phyloP scores from a whole-genome alignment of 2,888 invertebrate genomes.

The Sarcophaga caerulescens region DNA sequence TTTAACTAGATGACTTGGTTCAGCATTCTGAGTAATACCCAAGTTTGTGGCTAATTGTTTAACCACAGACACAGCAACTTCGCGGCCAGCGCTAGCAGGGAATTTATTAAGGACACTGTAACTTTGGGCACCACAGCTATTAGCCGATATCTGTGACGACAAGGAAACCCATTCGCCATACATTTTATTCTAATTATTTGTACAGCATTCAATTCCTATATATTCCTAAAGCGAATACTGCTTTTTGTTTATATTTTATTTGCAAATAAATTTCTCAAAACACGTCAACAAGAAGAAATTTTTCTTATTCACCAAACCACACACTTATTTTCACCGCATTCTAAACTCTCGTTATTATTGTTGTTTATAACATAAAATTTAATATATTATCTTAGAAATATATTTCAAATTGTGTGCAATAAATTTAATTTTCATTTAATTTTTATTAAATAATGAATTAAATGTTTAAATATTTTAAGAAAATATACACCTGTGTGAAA shows the following conservation, averaged over 20 bases:
- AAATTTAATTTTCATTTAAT: neutral
- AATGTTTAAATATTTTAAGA: neutral
- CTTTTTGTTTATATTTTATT: constrained; percentile 13
- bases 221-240: neutral
- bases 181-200: constrained; percentile 77
- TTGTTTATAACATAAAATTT: neutral
- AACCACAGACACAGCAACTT: constrained; percentile 85
- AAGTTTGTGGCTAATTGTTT: constrained; percentile 84
- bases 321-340: constrained; percentile 1
- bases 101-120: constrained; percentile 85
- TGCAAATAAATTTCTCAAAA: neutral
- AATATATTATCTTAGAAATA: neutral
- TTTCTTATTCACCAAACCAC: neutral
- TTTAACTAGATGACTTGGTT: constrained; percentile 91
- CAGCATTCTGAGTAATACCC: constrained; percentile 89
- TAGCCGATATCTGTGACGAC: constrained; percentile 80
- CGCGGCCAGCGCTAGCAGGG: constrained; percentile 83
- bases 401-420: neutral
- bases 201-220: constrained; percentile 11
- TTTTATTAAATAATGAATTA: neutral
- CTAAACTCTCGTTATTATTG: neutral
- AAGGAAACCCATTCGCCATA: constrained; percentile 84
- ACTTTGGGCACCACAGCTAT: constrained; percentile 82
- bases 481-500: neutral
- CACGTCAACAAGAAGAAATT: constrained; percentile 25